These are phyloP conservation scores for Cylindroiulus punctatus DNA, from an alignment of 2,888 invertebrate genomes.

Conservation along the genomic window DNA sequence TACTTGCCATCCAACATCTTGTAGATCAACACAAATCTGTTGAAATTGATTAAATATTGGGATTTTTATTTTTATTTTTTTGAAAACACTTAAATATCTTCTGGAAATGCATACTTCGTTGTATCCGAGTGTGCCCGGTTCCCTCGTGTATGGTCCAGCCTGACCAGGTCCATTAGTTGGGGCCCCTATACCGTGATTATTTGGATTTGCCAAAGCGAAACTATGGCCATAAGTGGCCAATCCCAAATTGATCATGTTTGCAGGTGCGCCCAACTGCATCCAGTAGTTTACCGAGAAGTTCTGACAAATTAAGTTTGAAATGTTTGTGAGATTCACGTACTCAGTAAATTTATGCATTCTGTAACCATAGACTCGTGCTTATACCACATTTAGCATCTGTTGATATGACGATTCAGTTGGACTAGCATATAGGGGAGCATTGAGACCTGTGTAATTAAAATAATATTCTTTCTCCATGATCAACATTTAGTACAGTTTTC, in stretches of 20 bases:
- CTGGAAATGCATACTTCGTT: conserved; percentile 74
- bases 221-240: conserved; percentile 24
- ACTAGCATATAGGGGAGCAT: conserved; percentile 62
- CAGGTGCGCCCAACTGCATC: conserved; percentile 45
- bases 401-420: conserved; percentile 46
- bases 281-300: conserved; percentile 49
- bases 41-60: too few relatives aligned
- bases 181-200: neutral
- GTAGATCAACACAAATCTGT: neutral
- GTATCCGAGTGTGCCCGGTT: conserved; percentile 86
- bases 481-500: too few relatives aligned
- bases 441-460: conserved; percentile 59
- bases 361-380: too few relatives aligned
- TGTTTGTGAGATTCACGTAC: neutral
- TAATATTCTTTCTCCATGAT: too few relatives aligned
- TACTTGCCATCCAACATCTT: conserved; percentile 70
- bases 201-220: conserved; percentile 48
- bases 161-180: conserved; percentile 27
- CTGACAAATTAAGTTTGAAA: neutral
- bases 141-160: conserved; percentile 78
- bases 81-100: neutral
- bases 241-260: conserved; percentile 41
- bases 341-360: too few relatives aligned
- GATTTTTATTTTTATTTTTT: too few relatives aligned
- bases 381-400: conserved; percentile 7